Evolutionary conservation across 1,140 invertebrate genomes (phyloP).

Genomic region (Chelonus insularis): DNA sequence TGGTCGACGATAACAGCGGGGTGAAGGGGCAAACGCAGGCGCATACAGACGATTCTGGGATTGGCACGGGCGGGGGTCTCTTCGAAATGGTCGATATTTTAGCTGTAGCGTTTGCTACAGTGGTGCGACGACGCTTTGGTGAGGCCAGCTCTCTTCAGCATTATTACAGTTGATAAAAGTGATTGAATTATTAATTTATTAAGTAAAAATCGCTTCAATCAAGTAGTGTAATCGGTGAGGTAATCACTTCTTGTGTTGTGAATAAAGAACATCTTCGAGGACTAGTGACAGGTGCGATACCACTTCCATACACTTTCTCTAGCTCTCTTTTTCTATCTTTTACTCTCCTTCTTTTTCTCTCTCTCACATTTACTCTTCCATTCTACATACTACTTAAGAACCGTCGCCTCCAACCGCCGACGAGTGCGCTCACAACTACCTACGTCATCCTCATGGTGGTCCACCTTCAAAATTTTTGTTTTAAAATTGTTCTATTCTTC

Average conservation of each 20-base stretch:
- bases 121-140: constrained; percentile 47
- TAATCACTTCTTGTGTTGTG: background rate
- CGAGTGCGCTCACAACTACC: constrained; percentile 1
- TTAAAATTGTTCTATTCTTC: too few relatives aligned
- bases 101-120: constrained; percentile 48
- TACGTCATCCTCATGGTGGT: constrained; percentile 19
- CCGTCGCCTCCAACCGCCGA: background rate
- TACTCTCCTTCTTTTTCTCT: constrained; percentile 18
- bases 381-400: background rate
- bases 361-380: background rate
- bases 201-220: constrained; percentile 4
- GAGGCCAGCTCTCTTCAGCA: constrained; percentile 39
- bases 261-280: constrained; percentile 14
- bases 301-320: constrained; percentile 28
- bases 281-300: constrained; percentile 32
- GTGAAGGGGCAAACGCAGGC: constrained; percentile 38
- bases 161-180: constrained; percentile 14
- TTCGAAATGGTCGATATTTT: constrained; percentile 55
- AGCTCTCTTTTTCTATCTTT: constrained; percentile 16
- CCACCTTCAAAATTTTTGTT: too few relatives aligned
- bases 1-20: constrained; percentile 37
- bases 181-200: background rate
- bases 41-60: constrained; percentile 29
- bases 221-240: background rate
- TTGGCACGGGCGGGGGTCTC: constrained; percentile 42